Base-by-base conservation (phyloP, 1,140 invertebrate genomes). In the Chlorops oryzae region DNA sequence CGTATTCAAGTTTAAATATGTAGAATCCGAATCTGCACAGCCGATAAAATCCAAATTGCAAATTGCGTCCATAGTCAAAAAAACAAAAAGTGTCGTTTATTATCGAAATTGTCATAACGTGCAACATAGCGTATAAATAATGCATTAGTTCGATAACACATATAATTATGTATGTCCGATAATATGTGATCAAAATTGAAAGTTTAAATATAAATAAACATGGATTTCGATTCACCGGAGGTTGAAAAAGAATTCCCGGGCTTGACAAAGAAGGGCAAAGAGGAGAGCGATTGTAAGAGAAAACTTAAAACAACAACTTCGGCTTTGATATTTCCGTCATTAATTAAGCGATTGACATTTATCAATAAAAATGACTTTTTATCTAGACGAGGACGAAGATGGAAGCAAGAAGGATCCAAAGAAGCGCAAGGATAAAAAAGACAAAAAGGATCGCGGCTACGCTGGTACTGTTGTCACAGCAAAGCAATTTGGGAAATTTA, bases 211-310 rank as follows among this genome's bases (percentile, higher is more conserved):
- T 32, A 32, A 32, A 15, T 32, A 15, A 32, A 15, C 54, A 91
- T 92, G 88, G 88, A 91, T 76, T 91, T 91, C 73, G 88, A 92
- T 74, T 90, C 87, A 72, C 88, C 88, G 28, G 89, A 92, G 63
- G 86, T 88, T 38, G 88, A 90, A 71, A 90, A 90, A 74, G 89
- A 92, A 72, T 93, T 92, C 75, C 89, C 90, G 27, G 89, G 90
- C 35, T 73, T 93, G 60, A 87, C 79, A 59, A 88, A 62, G 35
- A 69, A 69, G 28, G 65, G 58, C 54, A 69, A 82, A 64, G 87
- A 88, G 62, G 87, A 91, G 66, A 89, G 86, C 68, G 88, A 91
- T 67, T 90, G 88, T 90, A 81, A 82, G 86, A 80, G 56, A 32
- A 28, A 53, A 85, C 15, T 20, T 22, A 40, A 21, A 27, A 22